A percentile compares a stretch with the other conserved stretches of the same genome.
Conservation (phyloP, 2,888 invertebrate genomes). For the Conus canariensis region DNA sequence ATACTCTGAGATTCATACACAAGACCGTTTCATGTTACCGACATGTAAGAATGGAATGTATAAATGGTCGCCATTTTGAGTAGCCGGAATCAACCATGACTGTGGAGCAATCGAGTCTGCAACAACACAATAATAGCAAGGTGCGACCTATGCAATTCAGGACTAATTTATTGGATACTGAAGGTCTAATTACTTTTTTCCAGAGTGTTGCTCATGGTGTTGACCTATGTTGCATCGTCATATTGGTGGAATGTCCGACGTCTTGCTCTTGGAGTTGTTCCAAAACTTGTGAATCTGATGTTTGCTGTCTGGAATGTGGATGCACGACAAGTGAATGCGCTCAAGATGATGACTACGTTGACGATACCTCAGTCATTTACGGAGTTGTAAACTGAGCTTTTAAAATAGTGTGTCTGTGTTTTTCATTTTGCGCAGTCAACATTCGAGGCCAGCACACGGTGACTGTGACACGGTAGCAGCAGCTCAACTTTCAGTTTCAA, state of each 20-base stretch:
- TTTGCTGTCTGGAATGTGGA: constrained; percentile 11
- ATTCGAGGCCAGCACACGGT: too few relatives aligned
- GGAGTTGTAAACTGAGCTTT: too few relatives aligned
- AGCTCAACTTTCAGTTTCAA: too few relatives aligned
- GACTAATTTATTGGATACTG: neutral
- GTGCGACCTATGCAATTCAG: constrained; percentile 35
- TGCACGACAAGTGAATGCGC: neutral
- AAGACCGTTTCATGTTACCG: neutral
- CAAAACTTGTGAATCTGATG: constrained; percentile 23
- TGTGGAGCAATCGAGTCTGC: constrained; percentile 55
- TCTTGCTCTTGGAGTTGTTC: constrained; percentile 32
- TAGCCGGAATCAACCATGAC: constrained; percentile 51
- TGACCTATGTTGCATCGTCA: neutral
- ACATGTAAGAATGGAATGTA: constrained; percentile 33
- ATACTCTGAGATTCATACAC: neutral
- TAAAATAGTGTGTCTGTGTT: too few relatives aligned
- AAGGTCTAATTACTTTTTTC: neutral
- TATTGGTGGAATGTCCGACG: neutral
- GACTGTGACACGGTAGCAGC: too few relatives aligned
- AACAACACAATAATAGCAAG: constrained; percentile 51
- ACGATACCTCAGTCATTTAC: too few relatives aligned
- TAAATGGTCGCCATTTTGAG: constrained; percentile 52
- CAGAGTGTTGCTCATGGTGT: neutral
- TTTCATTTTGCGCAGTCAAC: too few relatives aligned
- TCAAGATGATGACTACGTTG: neutral